Evolutionary conservation across 2,888 invertebrate species (phyloP).

Genomic region (Drosophila anomalata): DNA sequence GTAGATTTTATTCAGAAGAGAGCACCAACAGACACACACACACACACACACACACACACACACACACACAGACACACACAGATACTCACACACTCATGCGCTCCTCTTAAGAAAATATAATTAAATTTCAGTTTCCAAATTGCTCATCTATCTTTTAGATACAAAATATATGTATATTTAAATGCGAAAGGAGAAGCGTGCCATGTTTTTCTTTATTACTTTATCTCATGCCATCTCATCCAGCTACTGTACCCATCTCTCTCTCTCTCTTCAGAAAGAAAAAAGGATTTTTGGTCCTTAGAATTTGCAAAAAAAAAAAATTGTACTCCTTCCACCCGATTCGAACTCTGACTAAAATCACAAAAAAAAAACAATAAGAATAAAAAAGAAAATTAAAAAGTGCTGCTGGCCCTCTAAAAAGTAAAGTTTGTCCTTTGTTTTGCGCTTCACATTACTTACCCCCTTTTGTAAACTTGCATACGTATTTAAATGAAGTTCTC

Average conservation of each 20-base stretch:
- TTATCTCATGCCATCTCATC: conserved; percentile 48
- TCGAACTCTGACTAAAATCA: conserved; percentile 15
- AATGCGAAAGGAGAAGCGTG: conserved; percentile 47
- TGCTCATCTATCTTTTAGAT: conserved; percentile 15
- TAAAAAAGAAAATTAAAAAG: conserved; percentile 4
- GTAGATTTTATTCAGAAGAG: conserved; percentile 31
- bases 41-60: conserved; percentile 26
- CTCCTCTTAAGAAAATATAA: conserved; percentile 24
- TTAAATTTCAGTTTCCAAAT: conserved; percentile 33
- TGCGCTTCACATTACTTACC: conserved; percentile 25
- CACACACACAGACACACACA: conserved; percentile 9
- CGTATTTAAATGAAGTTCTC: conserved; percentile 10
- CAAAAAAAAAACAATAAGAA: background rate
- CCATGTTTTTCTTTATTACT: conserved; percentile 64
- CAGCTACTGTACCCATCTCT: conserved; percentile 50
- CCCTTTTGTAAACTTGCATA: conserved; percentile 1
- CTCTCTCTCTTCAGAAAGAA: conserved; percentile 29
- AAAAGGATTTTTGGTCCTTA: conserved; percentile 14
- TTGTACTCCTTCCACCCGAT: conserved; percentile 28
- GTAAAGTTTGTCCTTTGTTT: conserved; percentile 19
- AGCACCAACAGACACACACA: conserved; percentile 11
- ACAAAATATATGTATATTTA: conserved; percentile 32
- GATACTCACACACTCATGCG: conserved; percentile 40
- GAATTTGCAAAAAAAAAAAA: conserved; percentile 27
- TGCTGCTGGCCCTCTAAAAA: conserved; percentile 18